A percentile compares a stretch with the other conserved stretches of the same genome.
Conservation (phyloP, 2,888 invertebrate genomes). For the Mimas tiliae region DNA sequence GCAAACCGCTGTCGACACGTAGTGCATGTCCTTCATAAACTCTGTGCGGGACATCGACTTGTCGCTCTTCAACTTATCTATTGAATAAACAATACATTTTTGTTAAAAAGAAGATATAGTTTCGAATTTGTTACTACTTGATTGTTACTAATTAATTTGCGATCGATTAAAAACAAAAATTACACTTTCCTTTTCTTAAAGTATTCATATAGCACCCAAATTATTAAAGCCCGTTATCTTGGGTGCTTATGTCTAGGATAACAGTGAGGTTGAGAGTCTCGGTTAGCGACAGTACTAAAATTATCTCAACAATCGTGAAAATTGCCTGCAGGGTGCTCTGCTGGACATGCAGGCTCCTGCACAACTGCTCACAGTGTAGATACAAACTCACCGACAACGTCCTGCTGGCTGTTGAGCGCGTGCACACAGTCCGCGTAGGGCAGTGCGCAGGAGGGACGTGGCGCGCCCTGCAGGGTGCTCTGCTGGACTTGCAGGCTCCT, state of each 20-base stretch:
- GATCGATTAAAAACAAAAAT: too few relatives aligned
- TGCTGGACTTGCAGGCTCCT: constrained; percentile 51
- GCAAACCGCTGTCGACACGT: constrained; percentile 56
- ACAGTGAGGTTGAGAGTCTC: too few relatives aligned
- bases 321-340: background rate
- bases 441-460: constrained; percentile 44
- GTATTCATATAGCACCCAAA: too few relatives aligned
- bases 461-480: constrained; percentile 37
- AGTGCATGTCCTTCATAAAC: constrained; percentile 53
- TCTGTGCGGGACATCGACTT: constrained; percentile 56
- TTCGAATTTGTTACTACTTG: too few relatives aligned
- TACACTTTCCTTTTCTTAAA: too few relatives aligned
- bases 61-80: constrained; percentile 63
- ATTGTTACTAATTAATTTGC: too few relatives aligned
- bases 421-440: constrained; percentile 54
- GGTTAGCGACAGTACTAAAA: too few relatives aligned
- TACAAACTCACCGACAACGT: constrained; percentile 56
- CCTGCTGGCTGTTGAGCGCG: constrained; percentile 54
- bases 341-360: too few relatives aligned
- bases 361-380: background rate
- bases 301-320: too few relatives aligned
- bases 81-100: constrained; percentile 15
- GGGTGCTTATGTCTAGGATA: too few relatives aligned
- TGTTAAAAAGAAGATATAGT: too few relatives aligned
- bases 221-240: too few relatives aligned